A percentile compares a stretch with the other conserved stretches of the same genome.
Conservation (phyloP, 2,888 invertebrate genomes). For the Mesorhabditis sp. region DNA sequence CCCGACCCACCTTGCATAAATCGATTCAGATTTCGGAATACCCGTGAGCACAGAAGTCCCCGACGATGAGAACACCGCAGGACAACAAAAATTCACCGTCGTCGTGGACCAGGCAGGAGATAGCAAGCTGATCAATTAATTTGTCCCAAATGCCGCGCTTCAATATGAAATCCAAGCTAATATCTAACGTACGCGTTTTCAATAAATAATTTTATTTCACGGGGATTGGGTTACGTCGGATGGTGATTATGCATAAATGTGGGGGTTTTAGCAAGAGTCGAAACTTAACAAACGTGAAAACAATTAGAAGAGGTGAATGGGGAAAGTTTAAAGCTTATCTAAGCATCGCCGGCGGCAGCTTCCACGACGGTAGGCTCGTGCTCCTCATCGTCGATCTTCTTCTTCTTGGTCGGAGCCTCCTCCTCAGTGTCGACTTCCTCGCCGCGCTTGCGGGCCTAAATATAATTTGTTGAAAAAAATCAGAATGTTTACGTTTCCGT, state of each 20-base stretch:
- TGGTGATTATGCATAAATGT: no score
- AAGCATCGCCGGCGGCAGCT: no score
- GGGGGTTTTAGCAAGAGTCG: no score
- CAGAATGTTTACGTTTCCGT: neutral
- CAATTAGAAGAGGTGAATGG: no score
- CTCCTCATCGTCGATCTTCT: neutral
- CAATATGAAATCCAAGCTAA: no score
- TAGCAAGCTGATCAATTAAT: slow-evolving; percentile 23
- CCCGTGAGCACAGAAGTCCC: slow-evolving; percentile 1
- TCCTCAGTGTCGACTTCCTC: neutral
- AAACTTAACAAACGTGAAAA: no score
- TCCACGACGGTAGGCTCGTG: neutral
- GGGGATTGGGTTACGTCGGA: no score
- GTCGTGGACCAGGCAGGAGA: slow-evolving; percentile 40
- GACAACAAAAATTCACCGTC: slow-evolving; percentile 33
- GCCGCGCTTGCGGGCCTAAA: slow-evolving; percentile 3
- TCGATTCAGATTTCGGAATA: neutral
- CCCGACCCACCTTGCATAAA: no score
- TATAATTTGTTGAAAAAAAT: neutral
- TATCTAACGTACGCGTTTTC: no score
- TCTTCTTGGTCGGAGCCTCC: neutral
- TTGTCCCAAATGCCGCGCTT: neutral
- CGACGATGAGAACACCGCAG: slow-evolving; percentile 8
- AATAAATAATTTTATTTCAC: no score
- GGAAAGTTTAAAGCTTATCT: no score